Base-by-base conservation (phyloP, 2,888 invertebrate genomes). In the Odontocolon sp. region DNA sequence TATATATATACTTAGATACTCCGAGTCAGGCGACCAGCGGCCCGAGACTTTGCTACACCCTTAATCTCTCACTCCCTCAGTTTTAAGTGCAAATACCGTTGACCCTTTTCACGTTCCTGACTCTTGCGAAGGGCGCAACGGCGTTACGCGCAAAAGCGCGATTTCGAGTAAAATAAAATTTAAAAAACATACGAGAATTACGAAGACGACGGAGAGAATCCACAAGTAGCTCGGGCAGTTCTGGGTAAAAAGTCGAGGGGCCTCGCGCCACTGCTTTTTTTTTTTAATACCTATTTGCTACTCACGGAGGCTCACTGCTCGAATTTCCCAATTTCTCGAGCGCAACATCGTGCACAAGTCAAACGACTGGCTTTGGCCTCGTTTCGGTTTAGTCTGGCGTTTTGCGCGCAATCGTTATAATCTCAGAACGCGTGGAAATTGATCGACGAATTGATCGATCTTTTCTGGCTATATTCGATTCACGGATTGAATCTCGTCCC, bases 1-100 rank as follows among this genome's bases (percentile, higher is more conserved):
- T 80, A 79, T 80, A 80, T 84, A 68, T 81, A 79, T 82, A 72
- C 81, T 81, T 82, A 78, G 81, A 77, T 84, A 85, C 78, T 81
- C 83, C 81, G 77, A 66, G 78, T 68, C 77, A 70, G 79, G 74
- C 83, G 82, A 83, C 83, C 84, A 82, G 83, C 79, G 81, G 82
- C 78, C 83, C 64, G 81, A 79, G 61, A 76, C 78, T 75, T 69
- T 74, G 78, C 66, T 77, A 66, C 78, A 50, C 57, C 42, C 77
- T 78, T 77, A 80, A 74, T 73, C 56, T 73, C 54, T 64, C 67
- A 14, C 64, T 70, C 11, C 73, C 42, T 70, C 21, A 64, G 67
- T 56, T 52, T 71, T 68, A 50, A 36, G 28, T 26, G 59, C 26
- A 61, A 73, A 54, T 38, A 52, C 42, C 57, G 23, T 40, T 63